These are phyloP conservation scores for Aspidiotus destructor DNA, from an alignment of 2,888 invertebrate species.

Conservation along the genomic window DNA sequence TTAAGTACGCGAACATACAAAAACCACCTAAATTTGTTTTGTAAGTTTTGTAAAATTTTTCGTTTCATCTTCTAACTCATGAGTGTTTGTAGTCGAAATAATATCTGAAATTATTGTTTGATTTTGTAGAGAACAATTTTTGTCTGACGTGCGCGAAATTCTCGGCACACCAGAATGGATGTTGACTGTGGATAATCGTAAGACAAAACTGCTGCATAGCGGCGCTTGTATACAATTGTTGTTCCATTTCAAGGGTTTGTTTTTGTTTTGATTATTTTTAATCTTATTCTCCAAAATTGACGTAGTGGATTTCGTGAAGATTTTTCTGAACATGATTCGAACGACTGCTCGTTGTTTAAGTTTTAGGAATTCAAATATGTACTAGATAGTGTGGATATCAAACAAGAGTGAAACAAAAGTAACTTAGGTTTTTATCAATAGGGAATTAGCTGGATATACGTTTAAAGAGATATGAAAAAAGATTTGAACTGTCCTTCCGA, in stretches of 20 bases:
- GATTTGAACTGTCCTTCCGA: too few relatives aligned
- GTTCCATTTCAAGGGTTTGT: slow-evolving; percentile 67
- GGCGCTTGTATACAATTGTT: slow-evolving; percentile 75
- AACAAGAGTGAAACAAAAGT: too few relatives aligned
- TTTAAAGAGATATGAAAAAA: too few relatives aligned
- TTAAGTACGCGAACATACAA: slow-evolving; percentile 77
- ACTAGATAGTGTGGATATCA: too few relatives aligned
- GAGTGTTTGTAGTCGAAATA: neutral
- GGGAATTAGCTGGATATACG: too few relatives aligned
- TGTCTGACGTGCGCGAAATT: slow-evolving; percentile 66
- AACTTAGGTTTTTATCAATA: too few relatives aligned
- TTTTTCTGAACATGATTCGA: too few relatives aligned
- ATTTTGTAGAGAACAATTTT: slow-evolving; percentile 61
- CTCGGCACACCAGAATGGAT: slow-evolving; percentile 87
- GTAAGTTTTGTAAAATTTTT: slow-evolving; percentile 49
- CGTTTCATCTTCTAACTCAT: neutral
- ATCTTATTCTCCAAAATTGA: neutral
- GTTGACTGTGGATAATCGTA: slow-evolving; percentile 70
- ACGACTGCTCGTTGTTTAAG: too few relatives aligned
- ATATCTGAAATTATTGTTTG: neutral
- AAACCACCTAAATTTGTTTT: slow-evolving; percentile 79
- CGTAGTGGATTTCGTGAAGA: too few relatives aligned
- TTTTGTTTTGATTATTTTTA: too few relatives aligned
- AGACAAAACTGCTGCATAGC: slow-evolving; percentile 64
- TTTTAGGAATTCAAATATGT: too few relatives aligned